A percentile compares a stretch with the other conserved stretches of the same genome.
These are phyloP conservation scores for Xanthia icteritia DNA, from an alignment of 2,888 invertebrate species.

Conservation along the genomic window DNA sequence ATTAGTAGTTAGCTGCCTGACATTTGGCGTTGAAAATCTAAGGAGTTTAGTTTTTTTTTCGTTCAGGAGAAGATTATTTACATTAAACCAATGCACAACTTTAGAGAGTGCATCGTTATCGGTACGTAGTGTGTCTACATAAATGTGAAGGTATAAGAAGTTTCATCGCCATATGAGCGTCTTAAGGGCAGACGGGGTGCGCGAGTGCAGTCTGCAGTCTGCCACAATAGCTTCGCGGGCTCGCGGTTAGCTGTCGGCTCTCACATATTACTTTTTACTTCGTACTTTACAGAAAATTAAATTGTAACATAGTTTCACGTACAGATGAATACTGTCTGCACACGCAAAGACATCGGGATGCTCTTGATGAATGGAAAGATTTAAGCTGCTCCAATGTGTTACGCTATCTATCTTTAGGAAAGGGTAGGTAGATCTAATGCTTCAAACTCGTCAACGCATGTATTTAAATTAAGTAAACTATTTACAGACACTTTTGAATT, in stretches of 20 bases:
- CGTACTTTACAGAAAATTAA: too few relatives aligned
- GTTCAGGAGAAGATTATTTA: too few relatives aligned
- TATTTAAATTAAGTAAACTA: too few relatives aligned
- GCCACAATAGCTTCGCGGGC: too few relatives aligned
- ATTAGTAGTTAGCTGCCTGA: too few relatives aligned
- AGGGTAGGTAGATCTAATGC: neutral
- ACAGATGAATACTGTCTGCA: conserved; percentile 55
- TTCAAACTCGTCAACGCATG: neutral
- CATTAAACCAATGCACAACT: too few relatives aligned
- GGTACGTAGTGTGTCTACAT: conserved; percentile 26
- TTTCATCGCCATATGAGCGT: conserved; percentile 57
- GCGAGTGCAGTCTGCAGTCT: conserved; percentile 56
- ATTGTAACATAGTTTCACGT: conserved; percentile 53
- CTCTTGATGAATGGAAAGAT: conserved; percentile 44
- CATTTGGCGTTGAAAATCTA: too few relatives aligned
- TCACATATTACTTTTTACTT: conserved; percentile 73
- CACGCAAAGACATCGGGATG: conserved; percentile 37
- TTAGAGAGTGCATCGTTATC: too few relatives aligned
- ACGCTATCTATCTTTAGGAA: conserved; percentile 6
- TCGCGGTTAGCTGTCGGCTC: conserved; percentile 66
- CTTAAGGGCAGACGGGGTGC: conserved; percentile 63
- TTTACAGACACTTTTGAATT: neutral
- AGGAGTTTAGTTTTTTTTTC: too few relatives aligned
- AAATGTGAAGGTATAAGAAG: conserved; percentile 50
- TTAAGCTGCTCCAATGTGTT: conserved; percentile 36